Evolutionary conservation across 2,113 vertebrate genomes (phyloP).

Genomic region (Muntiacus reevesi): DNA sequence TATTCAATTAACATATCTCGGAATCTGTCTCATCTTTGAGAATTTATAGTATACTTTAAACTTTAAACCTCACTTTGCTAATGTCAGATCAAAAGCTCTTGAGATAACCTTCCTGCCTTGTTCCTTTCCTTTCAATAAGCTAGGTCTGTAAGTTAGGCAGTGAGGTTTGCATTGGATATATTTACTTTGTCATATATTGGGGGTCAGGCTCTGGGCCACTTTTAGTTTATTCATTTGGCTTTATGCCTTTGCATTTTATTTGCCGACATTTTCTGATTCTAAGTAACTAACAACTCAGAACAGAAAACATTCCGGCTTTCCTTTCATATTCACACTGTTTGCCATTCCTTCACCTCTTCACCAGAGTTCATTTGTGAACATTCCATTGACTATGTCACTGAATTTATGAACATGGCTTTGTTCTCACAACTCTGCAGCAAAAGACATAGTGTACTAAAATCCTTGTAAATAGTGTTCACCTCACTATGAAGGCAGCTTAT

Average conservation of each 20-base stretch:
- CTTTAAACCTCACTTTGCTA: not conserved
- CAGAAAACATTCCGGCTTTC: not conserved
- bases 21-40: not conserved
- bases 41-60: not conserved
- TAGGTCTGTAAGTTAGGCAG: not conserved
- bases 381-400: not conserved
- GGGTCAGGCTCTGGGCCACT: fast-evolving
- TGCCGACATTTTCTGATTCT: not conserved
- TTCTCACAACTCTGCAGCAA: fast-evolving
- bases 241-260: not conserved
- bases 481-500: not conserved
- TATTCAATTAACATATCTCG: not conserved
- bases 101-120: not conserved
- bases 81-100: not conserved
- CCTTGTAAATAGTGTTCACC: not conserved
- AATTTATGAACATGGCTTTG: not conserved
- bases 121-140: not conserved
- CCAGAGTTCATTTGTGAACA: not conserved
- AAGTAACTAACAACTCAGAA: not conserved
- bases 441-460: not conserved
- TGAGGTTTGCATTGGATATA: not conserved
- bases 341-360: not conserved
- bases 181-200: not conserved
- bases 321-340: not conserved
- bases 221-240: not conserved